Evolutionary conservation across 2,888 invertebrate species (phyloP).

Genomic region (Carterocephalus palaemon): DNA sequence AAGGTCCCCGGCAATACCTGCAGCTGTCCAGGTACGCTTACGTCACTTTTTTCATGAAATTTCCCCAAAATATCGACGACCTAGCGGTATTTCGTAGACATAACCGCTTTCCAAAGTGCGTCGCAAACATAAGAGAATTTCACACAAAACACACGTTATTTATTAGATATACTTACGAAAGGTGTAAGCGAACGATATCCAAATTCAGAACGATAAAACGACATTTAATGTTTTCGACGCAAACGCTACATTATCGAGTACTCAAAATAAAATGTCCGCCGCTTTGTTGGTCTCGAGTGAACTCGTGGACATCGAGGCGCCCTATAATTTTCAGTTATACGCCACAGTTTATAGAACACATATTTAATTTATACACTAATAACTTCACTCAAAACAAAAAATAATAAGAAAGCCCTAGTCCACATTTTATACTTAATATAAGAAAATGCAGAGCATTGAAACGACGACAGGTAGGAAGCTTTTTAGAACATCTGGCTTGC

Average conservation of each 20-base stretch:
- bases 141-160: constrained; percentile 44
- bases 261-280: constrained; percentile 81
- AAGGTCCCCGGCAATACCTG: constrained; percentile 46
- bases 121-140: constrained; percentile 46
- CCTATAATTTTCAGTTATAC: constrained; percentile 65
- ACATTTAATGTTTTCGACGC: constrained; percentile 76
- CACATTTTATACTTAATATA: constrained; percentile 67
- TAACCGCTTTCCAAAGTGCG: constrained; percentile 53
- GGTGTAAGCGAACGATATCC: constrained; percentile 76
- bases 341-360: constrained; percentile 64
- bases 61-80: constrained; percentile 65
- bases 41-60: constrained; percentile 69
- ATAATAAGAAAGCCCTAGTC: constrained; percentile 59
- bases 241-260: constrained; percentile 79
- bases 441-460: constrained; percentile 64
- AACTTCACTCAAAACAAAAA: constrained; percentile 62
- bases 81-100: constrained; percentile 60
- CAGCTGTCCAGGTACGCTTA: constrained; percentile 62
- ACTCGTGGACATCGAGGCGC: constrained; percentile 78
- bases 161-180: constrained; percentile 70
- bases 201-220: constrained; percentile 75
- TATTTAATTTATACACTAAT: constrained; percentile 60
- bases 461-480: constrained; percentile 76
- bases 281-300: constrained; percentile 79
- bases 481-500: constrained; percentile 78